phyloP scores from a whole-genome alignment of 2,797 vertebrate species.

The Pterois miles region DNA sequence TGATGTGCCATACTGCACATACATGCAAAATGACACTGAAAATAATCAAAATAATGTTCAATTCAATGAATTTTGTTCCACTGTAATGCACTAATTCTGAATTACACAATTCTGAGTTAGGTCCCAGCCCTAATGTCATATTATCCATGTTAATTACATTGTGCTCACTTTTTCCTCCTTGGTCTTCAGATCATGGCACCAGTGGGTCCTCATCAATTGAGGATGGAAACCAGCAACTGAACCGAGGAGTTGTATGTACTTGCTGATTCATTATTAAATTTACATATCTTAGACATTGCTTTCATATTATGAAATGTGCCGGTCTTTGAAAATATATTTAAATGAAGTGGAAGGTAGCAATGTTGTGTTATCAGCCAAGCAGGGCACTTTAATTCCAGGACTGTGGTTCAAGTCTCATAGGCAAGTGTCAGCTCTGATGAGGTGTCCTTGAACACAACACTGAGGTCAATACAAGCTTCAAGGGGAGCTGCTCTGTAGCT shows the following conservation, averaged over 20 bases:
- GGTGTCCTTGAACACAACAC: slow-evolving; percentile 1
- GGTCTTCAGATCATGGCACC: slow-evolving; percentile 61
- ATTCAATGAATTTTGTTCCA: neutral
- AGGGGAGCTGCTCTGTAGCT: neutral
- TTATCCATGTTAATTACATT: neutral
- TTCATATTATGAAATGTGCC: neutral
- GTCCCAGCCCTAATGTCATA: neutral
- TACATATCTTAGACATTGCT: neutral
- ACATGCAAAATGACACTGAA: neutral
- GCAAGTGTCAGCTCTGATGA: neutral
- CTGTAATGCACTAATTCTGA: neutral
- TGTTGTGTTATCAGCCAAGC: neutral
- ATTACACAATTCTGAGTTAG: too few species aligned
- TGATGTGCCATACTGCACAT: neutral
- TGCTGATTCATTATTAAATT: neutral
- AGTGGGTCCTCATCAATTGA: slow-evolving; percentile 78
- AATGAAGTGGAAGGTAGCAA: neutral
- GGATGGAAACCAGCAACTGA: slow-evolving; percentile 86
- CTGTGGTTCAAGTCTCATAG: neutral
- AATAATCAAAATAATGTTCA: neutral
- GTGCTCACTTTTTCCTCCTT: slow-evolving; percentile 14
- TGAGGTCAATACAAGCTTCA: neutral
- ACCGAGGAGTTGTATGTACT: slow-evolving; percentile 88
- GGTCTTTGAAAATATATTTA: neutral
- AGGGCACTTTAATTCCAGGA: neutral